phyloP scores from a whole-genome alignment of 2,113 vertebrate species.

The Furnarius figulus region DNA sequence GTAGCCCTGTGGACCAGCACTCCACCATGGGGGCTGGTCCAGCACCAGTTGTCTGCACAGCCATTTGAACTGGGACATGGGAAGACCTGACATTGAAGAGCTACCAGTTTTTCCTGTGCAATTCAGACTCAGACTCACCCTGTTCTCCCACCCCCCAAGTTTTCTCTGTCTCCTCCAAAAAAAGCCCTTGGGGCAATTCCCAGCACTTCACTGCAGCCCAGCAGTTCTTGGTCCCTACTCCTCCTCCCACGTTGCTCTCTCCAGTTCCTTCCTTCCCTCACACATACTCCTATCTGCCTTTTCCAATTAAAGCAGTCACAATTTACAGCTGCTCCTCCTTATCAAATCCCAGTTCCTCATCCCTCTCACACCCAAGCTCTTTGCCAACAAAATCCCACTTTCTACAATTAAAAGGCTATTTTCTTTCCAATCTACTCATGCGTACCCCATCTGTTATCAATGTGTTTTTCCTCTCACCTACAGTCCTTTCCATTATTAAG shows the following conservation, averaged over 20 bases:
- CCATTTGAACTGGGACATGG: background rate
- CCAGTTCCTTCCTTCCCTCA: background rate
- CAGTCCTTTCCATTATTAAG: background rate
- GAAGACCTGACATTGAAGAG: background rate
- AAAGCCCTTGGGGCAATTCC: background rate
- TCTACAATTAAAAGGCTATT: background rate
- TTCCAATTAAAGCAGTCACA: background rate
- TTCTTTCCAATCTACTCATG: background rate
- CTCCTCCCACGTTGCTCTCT: background rate
- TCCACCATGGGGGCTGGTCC: background rate
- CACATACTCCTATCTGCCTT: background rate
- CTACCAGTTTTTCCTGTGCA: background rate
- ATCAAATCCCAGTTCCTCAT: background rate
- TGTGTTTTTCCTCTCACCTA: background rate
- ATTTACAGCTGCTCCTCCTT: background rate
- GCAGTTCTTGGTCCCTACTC: background rate
- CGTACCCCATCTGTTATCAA: background rate
- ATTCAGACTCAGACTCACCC: rapidly evolving
- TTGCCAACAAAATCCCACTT: background rate
- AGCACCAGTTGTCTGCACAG: background rate
- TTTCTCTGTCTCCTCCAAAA: background rate
- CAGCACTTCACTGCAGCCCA: background rate
- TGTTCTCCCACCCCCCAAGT: background rate
- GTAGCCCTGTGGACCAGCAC: background rate
- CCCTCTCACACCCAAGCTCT: background rate